Evolutionary conservation across 2,113 vertebrate genomes (phyloP).

Genomic region (Girardinichthys multiradiatus): DNA sequence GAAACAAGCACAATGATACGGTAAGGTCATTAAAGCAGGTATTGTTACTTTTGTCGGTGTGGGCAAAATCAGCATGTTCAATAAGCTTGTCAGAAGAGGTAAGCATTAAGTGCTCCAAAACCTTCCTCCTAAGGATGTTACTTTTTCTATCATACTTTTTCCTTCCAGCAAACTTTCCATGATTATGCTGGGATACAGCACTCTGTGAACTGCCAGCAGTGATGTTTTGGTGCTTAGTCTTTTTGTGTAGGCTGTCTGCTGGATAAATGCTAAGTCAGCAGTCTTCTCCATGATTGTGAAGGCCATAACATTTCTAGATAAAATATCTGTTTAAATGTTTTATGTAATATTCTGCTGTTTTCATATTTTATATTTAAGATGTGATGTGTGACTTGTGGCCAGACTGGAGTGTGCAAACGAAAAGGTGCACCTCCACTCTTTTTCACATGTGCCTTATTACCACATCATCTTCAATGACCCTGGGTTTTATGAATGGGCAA

Average conservation of each 20-base stretch:
- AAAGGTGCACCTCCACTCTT: background rate
- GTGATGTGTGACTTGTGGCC: background rate
- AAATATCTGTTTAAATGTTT: background rate
- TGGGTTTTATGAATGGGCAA: constrained; percentile 75
- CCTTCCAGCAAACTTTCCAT: background rate
- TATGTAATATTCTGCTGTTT: background rate
- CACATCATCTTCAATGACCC: constrained; percentile 60
- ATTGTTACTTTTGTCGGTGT: too few relatives aligned
- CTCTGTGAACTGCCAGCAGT: too few relatives aligned
- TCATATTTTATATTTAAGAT: background rate
- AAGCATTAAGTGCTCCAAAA: too few relatives aligned
- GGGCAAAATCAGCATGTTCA: too few relatives aligned
- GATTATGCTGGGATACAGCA: background rate
- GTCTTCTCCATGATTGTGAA: too few relatives aligned
- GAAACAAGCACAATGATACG: too few relatives aligned
- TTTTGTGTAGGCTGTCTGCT: background rate
- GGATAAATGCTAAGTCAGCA: background rate
- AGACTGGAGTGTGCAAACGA: background rate
- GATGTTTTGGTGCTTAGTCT: background rate
- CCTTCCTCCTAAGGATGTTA: too few relatives aligned
- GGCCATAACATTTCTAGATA: background rate
- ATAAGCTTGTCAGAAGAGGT: too few relatives aligned
- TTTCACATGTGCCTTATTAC: constrained; percentile 18
- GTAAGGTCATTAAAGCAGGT: too few relatives aligned
- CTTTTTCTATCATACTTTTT: background rate